Base-by-base conservation (phyloP, 2,113 vertebrate species). In the Psittacula cyanocephala region DNA sequence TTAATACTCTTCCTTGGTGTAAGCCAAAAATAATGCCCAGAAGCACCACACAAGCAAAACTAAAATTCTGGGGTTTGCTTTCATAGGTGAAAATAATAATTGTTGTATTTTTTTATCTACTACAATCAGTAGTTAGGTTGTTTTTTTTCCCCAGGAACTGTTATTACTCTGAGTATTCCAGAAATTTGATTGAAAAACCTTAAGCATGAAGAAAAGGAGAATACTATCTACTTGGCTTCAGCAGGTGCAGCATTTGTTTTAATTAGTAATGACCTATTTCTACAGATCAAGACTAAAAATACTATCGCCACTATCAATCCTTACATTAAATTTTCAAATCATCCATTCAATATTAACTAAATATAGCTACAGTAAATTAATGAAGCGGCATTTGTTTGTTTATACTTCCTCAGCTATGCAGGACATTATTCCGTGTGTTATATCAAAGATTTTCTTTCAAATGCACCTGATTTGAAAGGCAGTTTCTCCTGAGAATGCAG, bases 321-420 rank as follows among this genome's bases (percentile, higher is more conserved):
- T 91, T 80, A 33, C 81, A 87, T 93, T 86, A 93, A 69, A 44
- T 81, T 96, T 97, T 97, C 62, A 86, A 91, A 64, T 29, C 37
- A 69, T 85, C 35, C 47, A 59, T 91, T 95, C 95, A 94, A 88
- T 97, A 95, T 91, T 93, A 96, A 92, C 75, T 94, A 97, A 97
- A 95, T 74, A 96, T 39, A 95, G 68, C 69, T 83, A 60, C 76
- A 81, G 39, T 84, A 90, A 95, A 92, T 82, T 49, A 88, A 53
- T 95, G 75, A 95, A 74, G 60, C 10, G 82, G 41, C 24, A 84
- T 83, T 91, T 78, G 49, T 89, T 95, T 96, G 46, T 81, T 96
- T 86, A 83, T 57, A 78, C 35, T 92, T 39, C 70, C 59, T 86
- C 64, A 60, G 72, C 68, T 80, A 59, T 69, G 59, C 71, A 86